Conservation (phyloP, 2,888 invertebrate species). For the Drosophila maculinotata region DNA sequence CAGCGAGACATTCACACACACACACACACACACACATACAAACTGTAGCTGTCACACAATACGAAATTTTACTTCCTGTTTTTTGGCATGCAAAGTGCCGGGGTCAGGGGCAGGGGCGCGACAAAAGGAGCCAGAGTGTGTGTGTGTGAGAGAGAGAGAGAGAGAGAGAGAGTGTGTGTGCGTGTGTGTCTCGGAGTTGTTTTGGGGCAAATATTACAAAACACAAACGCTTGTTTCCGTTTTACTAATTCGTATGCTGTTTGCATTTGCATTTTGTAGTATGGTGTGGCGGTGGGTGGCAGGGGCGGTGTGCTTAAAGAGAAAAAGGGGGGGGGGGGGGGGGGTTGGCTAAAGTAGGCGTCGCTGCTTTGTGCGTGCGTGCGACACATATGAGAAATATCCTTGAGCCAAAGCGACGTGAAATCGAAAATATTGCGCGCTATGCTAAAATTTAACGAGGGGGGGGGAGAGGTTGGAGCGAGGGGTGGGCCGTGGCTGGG, state of each 20-base stretch:
- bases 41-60: constrained; percentile 49
- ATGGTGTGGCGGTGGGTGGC: too few species aligned
- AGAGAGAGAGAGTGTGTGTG: constrained; percentile 12
- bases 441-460: constrained; percentile 48
- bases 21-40: constrained; percentile 18
- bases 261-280: constrained; percentile 73
- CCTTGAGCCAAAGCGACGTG: constrained; percentile 69
- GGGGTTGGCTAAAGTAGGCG: constrained; percentile 19
- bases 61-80: constrained; percentile 67
- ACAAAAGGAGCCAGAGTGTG: background rate
- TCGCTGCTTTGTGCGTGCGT: constrained; percentile 66
- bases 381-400: constrained; percentile 78
- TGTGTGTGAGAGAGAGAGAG: constrained; percentile 1
- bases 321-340: background rate
- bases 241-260: constrained; percentile 82
- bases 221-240: constrained; percentile 81
- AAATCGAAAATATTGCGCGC: constrained; percentile 76
- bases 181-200: constrained; percentile 47
- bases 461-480: background rate
- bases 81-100: constrained; percentile 36
- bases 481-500: background rate
- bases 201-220: constrained; percentile 78
- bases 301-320: too few species aligned
- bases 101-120: background rate
- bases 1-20: constrained; percentile 21